phyloP scores from a whole-genome alignment of 2,113 vertebrate genomes.

The Sphyrna mokarran region DNA sequence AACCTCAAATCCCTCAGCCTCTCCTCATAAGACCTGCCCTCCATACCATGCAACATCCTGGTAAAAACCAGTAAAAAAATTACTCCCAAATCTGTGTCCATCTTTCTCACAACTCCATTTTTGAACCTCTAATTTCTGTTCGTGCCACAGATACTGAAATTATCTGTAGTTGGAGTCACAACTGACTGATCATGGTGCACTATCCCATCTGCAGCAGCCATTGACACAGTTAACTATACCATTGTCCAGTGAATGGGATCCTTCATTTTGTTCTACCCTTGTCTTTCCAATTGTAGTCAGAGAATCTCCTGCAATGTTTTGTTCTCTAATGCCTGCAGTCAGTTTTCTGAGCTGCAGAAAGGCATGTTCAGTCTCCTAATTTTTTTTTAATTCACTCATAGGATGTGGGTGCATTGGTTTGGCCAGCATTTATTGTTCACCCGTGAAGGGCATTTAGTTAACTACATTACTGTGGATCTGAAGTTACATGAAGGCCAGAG shows the following conservation, averaged over 20 bases:
- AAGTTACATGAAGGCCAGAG: too few relatives aligned
- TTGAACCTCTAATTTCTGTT: background rate
- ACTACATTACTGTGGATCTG: too few relatives aligned
- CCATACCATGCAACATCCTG: too few relatives aligned
- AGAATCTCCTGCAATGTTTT: background rate
- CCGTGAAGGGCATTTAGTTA: too few relatives aligned
- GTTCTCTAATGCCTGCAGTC: background rate
- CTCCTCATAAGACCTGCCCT: too few relatives aligned
- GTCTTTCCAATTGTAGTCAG: background rate
- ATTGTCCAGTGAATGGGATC: background rate
- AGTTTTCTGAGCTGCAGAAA: background rate
- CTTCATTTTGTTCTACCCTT: background rate
- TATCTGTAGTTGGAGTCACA: background rate
- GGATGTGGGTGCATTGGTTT: too few relatives aligned
- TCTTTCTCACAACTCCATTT: background rate
- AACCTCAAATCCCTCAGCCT: too few relatives aligned
- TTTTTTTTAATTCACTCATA: too few relatives aligned
- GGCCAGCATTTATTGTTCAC: too few relatives aligned
- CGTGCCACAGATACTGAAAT: background rate
- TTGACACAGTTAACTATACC: background rate
- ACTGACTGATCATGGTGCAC: background rate
- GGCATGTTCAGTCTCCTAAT: background rate
- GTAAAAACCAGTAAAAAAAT: too few relatives aligned
- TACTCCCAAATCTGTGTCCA: background rate
- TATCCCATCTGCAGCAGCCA: background rate